Evolutionary conservation across 1,140 invertebrate genomes (phyloP).

Genomic region (Nephila pilipes): DNA sequence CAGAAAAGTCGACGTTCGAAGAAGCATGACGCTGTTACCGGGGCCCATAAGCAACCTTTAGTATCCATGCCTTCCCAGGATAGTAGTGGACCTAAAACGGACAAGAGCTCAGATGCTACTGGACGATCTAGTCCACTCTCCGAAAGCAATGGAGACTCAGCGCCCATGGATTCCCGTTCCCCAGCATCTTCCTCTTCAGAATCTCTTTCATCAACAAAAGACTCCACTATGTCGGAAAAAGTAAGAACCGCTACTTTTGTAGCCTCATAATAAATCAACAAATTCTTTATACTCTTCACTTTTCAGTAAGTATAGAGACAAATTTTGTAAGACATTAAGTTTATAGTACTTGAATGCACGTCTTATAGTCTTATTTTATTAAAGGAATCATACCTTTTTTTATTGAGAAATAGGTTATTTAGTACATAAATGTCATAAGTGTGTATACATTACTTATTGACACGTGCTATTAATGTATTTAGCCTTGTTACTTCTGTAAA

Average conservation of each 20-base stretch:
- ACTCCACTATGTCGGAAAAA: slow-evolving; percentile 35
- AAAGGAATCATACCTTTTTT: too few species aligned
- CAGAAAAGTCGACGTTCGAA: slow-evolving; percentile 54
- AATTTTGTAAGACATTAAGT: too few species aligned
- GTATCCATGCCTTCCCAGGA: slow-evolving; percentile 54
- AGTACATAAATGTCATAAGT: too few species aligned
- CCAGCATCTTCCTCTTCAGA: slow-evolving; percentile 55
- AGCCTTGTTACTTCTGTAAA: too few species aligned
- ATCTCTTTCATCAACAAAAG: slow-evolving; percentile 58
- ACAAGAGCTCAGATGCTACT: slow-evolving; percentile 51
- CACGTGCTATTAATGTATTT: too few species aligned
- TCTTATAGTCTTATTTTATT: too few species aligned
- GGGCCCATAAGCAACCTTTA: slow-evolving; percentile 8
- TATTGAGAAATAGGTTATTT: too few species aligned
- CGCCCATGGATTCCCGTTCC: slow-evolving; percentile 56
- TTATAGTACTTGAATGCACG: too few species aligned
- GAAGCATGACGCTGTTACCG: slow-evolving; percentile 28
- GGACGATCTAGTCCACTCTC: slow-evolving; percentile 56
- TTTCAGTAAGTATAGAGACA: too few species aligned
- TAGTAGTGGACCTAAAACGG: slow-evolving; percentile 42
- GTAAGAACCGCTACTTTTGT: not conserved
- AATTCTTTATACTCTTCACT: too few species aligned
- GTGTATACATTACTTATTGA: too few species aligned
- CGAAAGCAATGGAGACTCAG: slow-evolving; percentile 70
- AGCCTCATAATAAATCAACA: not conserved